Evolutionary conservation across 2,888 invertebrate genomes (phyloP).

Genomic region (Anorthoa munda): DNA sequence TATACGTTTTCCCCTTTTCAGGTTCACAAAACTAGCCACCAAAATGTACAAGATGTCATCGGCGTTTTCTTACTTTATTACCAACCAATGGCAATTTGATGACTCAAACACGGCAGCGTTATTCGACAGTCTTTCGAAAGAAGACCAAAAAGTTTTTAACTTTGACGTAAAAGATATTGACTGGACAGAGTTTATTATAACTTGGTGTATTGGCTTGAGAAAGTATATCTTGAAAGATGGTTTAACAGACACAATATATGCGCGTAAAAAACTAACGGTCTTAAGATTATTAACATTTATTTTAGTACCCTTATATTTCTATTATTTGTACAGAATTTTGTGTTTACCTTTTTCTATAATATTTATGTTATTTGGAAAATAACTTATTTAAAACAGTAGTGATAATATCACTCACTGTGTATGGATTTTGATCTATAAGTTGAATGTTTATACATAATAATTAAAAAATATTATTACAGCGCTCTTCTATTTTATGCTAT

Average conservation of each 20-base stretch:
- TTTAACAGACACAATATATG: conserved; percentile 5
- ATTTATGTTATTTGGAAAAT: no score
- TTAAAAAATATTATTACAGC: no score
- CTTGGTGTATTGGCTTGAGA: neutral
- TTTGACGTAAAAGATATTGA: conserved; percentile 17
- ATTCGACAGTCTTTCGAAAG: conserved; percentile 20
- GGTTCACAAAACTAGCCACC: conserved; percentile 8
- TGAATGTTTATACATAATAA: no score
- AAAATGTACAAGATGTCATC: conserved; percentile 10
- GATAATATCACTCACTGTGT: no score
- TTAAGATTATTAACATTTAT: neutral
- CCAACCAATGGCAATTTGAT: conserved; percentile 18
- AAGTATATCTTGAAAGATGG: conserved; percentile 30
- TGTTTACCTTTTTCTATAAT: neutral
- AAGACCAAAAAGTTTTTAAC: conserved; percentile 25
- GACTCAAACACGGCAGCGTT: conserved; percentile 25
- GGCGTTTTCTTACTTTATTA: neutral
- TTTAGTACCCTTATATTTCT: neutral
- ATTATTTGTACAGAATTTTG: neutral
- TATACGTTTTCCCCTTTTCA: neutral
- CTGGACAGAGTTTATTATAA: conserved; percentile 1
- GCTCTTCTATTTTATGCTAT: no score
- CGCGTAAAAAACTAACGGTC: neutral
- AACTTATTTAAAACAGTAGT: no score
- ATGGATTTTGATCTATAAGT: no score